Evolutionary conservation across 2,888 invertebrate species (phyloP), one percentile per base, ranked within the genome.

Genomic region (Phortica okadai): DNA sequence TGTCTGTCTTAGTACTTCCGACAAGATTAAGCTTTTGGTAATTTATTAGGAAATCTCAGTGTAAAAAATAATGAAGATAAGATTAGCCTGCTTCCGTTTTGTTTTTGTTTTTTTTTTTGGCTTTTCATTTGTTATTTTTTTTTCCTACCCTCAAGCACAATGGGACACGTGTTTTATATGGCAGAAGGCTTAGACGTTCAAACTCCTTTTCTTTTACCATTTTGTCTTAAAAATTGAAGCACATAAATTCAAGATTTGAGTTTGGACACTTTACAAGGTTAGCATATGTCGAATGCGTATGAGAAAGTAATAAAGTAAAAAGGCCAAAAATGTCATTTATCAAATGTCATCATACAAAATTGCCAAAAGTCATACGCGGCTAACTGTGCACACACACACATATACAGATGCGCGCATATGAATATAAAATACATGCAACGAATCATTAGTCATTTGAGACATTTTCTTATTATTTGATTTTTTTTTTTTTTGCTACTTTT

Each of bases 361-460:
- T 72, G 56, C 56, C 54, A 72, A 50, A 62, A 33, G 50, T 69
- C 69, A 69, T 69, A 69, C 21, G 21, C 21, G 0, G 21, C 21
- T 21, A 21, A 21, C 69, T 21, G 10, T 16, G 33, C 33, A 16
- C 62, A 62, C 25, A 62, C 21, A 62, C 4, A 70, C n/a, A 64
- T 73, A 62, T 62, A 58, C 50, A 6, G 50, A 50, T 11, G 8
- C 10, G 50, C 50, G 50, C 64, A 79, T 75, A 64, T 76, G 64
- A 56, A 75, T 77, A 76, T 73, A 54, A 73, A 72, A 33, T 72
- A 21, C n/a, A 33, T 42, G 11, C 21, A n/a, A 16, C 16, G 16
- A 58, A 87, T 82, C 85, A 86, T 86, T 87, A 87, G 84, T 86
- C 87, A 86, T 86, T 85, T 79, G 78, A 77, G 73, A 83, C 84